Evolutionary conservation across 2,113 vertebrate species (phyloP), one percentile per base, ranked within the genome.

Genomic region (Hirundichthys speculiger): DNA sequence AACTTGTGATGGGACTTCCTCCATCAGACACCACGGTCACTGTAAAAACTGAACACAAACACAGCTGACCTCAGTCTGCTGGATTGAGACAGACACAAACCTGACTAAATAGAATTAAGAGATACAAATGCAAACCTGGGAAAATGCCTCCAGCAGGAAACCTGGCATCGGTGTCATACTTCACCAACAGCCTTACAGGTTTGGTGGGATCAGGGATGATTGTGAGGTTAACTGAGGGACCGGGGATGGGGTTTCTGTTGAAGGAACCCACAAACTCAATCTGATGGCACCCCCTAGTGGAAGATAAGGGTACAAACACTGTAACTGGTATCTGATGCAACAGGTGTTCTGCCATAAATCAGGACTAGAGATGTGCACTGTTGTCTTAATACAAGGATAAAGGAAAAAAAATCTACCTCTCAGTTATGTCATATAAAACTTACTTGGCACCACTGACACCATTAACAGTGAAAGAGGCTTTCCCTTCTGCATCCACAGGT

Each of bases 21-120:
- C 94, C 94, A 79, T 98, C 97, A 56, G 97, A 96, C 79, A 96
- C 63, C 70, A 97, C 92, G 22, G 88, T 94, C 79, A 98, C 91
- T 38, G 91, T 87, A 84, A 99, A 98, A 84, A 95, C 97, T 99
- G 86, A 60, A 20, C n/a, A 74, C 13, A 63, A 15, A 63, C 13
- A 46, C 14, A 71, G 20, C 3, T 18, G 9, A 18, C 14, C 1
- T 69, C 27, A 65, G 60, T 67, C 30, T 56, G 18, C 34, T 21
- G 45, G 18, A 65, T 9, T 14, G 12, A 56, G 3, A 47, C 19
- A 15, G n/a, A 47, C 5, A 1, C 15, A 47, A 24, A 30, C 49
- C 5, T n/a, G 13, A 25, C 39, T 7, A 3, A 47, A 60, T 46
- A 5, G 22, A 7, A 24, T 3, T 4, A 21, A 49, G 8, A 18